A percentile compares a stretch with the other conserved stretches of the same genome.
Conservation (phyloP, 2,797 vertebrate species). For the Dromococcyx pavoninus region DNA sequence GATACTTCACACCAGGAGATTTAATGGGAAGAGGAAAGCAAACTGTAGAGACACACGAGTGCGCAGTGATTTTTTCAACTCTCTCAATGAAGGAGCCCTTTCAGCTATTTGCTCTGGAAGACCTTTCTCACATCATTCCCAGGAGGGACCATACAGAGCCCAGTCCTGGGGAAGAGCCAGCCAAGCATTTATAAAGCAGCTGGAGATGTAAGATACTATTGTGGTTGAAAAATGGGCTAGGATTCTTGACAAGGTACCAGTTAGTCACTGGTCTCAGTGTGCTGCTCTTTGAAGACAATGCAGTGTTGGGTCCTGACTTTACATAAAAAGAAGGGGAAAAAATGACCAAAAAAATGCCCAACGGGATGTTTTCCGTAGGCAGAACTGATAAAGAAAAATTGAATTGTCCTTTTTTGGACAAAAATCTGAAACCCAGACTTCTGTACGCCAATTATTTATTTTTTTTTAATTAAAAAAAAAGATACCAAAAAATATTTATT, state of each 20-base stretch:
- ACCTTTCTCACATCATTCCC: not conserved
- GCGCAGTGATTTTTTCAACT: not conserved
- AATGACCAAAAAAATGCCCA: not conserved
- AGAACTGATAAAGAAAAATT: not conserved
- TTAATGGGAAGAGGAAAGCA: not conserved
- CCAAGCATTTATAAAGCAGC: not conserved
- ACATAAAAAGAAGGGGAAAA: not conserved
- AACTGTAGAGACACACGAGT: not conserved
- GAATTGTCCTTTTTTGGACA: not conserved
- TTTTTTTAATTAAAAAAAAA: not conserved
- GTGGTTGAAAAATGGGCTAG: not conserved
- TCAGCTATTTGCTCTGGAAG: not conserved
- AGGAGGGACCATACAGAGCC: not conserved
- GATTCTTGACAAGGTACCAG: constrained; percentile 1
- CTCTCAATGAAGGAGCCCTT: not conserved
- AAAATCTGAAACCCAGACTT: not conserved
- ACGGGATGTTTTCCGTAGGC: not conserved
- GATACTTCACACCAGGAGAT: not conserved
- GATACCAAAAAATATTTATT: not conserved
- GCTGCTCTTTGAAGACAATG: not conserved
- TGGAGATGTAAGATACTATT: not conserved
- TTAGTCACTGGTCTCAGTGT: not conserved
- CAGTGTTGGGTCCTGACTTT: not conserved
- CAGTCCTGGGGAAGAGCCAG: not conserved
- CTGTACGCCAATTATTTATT: not conserved